phyloP scores from a whole-genome alignment of 2,113 vertebrate genomes.

The Cygnus buccinator region DNA sequence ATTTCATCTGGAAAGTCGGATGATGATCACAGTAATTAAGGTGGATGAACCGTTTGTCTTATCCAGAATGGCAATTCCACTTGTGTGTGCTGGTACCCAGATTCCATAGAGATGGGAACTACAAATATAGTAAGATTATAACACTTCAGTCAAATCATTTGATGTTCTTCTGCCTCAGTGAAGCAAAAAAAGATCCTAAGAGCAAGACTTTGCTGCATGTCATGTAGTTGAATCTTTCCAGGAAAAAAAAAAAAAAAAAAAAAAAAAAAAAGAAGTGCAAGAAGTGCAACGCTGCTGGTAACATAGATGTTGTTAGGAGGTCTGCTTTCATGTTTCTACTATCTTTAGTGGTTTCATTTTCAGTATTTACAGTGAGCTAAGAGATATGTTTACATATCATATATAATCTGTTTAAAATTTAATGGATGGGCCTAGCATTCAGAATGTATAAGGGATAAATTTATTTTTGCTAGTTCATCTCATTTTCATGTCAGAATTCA shows the following conservation, averaged over 20 bases:
- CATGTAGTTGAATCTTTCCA: background rate
- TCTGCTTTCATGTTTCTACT: background rate
- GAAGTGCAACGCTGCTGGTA: background rate
- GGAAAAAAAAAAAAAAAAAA: background rate
- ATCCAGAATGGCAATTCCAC: background rate
- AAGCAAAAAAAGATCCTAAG: slow-evolving; percentile 11
- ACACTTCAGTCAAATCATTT: slow-evolving; percentile 8
- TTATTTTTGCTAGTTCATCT: background rate
- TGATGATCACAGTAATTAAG: slow-evolving; percentile 4
- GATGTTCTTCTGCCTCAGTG: background rate
- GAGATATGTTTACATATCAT: background rate
- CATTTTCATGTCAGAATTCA: background rate
- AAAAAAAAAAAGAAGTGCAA: background rate
- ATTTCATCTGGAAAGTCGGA: background rate
- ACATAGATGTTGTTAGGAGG: background rate
- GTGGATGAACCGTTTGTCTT: background rate
- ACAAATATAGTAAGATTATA: slow-evolving; percentile 28
- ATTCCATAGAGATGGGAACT: background rate
- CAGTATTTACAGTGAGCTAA: background rate
- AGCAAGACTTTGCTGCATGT: background rate
- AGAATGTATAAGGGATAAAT: background rate
- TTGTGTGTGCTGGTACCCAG: slow-evolving; percentile 3
- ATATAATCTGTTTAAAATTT: background rate
- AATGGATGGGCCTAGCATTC: background rate
- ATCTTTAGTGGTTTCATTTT: background rate